A percentile compares a stretch with the other conserved stretches of the same genome.
phyloP scores from a whole-genome alignment of 2,113 vertebrate genomes.

The Thomomys bottae region DNA sequence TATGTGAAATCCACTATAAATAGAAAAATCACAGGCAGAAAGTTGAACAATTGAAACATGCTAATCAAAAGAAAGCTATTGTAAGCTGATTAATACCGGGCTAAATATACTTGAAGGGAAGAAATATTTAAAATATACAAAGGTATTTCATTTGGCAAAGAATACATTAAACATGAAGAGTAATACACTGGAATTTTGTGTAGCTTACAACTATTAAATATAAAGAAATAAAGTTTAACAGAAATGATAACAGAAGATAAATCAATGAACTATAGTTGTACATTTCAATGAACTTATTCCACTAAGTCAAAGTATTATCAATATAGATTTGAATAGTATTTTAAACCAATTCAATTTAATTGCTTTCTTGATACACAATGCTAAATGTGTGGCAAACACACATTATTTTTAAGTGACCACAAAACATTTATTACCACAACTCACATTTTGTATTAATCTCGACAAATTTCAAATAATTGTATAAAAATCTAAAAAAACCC shows the following conservation, averaged over 20 bases:
- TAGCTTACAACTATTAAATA: not conserved
- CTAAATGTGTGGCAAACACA: not conserved
- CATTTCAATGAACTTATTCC: not conserved
- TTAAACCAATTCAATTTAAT: not conserved
- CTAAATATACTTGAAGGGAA: not conserved
- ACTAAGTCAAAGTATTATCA: not conserved
- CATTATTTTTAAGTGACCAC: not conserved
- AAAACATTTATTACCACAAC: not conserved
- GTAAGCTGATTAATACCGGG: not conserved
- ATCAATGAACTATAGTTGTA: not conserved
- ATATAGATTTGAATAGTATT: not conserved
- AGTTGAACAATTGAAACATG: not conserved
- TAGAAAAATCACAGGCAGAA: not conserved
- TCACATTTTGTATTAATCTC: not conserved
- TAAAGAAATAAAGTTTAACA: not conserved
- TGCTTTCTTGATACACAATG: not conserved
- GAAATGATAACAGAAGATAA: not conserved
- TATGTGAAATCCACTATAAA: not conserved
- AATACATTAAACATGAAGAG: not conserved
- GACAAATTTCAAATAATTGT: not conserved
- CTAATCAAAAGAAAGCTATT: not conserved
- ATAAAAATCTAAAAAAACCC: not conserved
- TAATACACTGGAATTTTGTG: not conserved
- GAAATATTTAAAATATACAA: not conserved
- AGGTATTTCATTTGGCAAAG: not conserved